A percentile compares a stretch with the other conserved stretches of the same genome.
Conservation (phyloP, 2,797 vertebrate genomes). For the Chaetodon trifasciatus region DNA sequence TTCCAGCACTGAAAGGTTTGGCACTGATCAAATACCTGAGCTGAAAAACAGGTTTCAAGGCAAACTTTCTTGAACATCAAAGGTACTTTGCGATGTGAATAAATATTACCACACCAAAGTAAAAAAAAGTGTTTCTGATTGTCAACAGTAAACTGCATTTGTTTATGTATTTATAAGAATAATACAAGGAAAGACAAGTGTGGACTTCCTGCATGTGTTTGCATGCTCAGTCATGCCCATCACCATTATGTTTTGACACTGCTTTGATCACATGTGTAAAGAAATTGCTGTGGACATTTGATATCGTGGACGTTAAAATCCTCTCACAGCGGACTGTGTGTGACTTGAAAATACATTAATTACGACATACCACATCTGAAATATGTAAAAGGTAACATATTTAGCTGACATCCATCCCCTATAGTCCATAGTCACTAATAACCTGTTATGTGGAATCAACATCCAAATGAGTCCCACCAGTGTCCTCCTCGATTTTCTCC, state of each 20-base stretch:
- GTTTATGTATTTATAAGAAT: neutral
- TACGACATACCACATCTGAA: neutral
- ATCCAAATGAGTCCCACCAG: conserved; percentile 13
- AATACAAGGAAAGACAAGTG: neutral
- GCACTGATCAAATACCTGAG: conserved; percentile 21
- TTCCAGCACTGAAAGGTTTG: neutral
- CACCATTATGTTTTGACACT: neutral
- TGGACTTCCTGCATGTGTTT: too few relatives aligned
- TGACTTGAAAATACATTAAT: neutral
- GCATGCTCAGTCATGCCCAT: neutral
- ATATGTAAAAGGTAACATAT: neutral
- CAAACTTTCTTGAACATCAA: neutral
- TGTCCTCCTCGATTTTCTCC: conserved; percentile 38
- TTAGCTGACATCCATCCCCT: neutral
- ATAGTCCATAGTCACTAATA: neutral
- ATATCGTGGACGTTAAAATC: neutral
- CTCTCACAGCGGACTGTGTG: neutral
- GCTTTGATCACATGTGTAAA: neutral
- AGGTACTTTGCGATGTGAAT: neutral
- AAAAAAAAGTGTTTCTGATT: neutral
- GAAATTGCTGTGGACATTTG: conserved; percentile 6
- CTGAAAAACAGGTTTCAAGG: conserved; percentile 3
- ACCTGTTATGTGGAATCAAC: conserved; percentile 14
- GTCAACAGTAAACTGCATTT: neutral
- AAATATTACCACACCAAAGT: neutral